Base-by-base conservation (phyloP, 37 sponge, comb jelly and placozoan species). In the Bolinopsis microptera region DNA sequence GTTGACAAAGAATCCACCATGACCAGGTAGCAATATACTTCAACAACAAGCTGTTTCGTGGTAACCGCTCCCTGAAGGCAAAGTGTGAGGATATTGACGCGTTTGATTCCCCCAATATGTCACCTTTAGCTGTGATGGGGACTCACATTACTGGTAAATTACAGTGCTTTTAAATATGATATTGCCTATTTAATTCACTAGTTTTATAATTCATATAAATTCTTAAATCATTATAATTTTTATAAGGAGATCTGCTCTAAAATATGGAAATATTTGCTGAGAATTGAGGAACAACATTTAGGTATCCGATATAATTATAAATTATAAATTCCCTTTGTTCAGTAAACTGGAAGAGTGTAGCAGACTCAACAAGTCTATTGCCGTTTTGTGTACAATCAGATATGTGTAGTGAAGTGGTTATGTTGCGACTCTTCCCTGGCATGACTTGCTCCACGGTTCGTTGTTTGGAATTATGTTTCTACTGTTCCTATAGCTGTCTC, bases 351-450 rank as follows among this genome's bases (percentile, higher is more conserved):
- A 96, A 96, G 69, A 69, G 92, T 25, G 83, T 97, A 3, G 92
- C 69, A 18, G 88, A 95, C 24, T 92, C 93, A 21, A 83, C 35
- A 13, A 74, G 94, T 13, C 88, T 93, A 8, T 93, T 93, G 70
- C 94, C 83, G 92, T 96, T 98, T 37, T 68, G 70, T 28, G 95
- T 97, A 1, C 94, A 95, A 32, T 69, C 94, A 1, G 93, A 94
- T 0, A 96, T 96, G 96, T 83, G 95, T 74, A 31, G 76, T 0
- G 94, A 95, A 86, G 97, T 99, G 27, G 97, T 96, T 0, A 95
- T 96, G 2, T 92, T 99, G 34, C 93, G 97, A 0, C 93, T 99
- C 24, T 99, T 97, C 76, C 99, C 99, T 39, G 99, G 99, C 22
- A 99, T 99, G 26, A 96, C 96, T 32, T 36, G 83, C n/a, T 90